These are phyloP conservation scores for Microcebus jonahi DNA, from an alignment of 2,113 vertebrate genomes.

Conservation along the genomic window DNA sequence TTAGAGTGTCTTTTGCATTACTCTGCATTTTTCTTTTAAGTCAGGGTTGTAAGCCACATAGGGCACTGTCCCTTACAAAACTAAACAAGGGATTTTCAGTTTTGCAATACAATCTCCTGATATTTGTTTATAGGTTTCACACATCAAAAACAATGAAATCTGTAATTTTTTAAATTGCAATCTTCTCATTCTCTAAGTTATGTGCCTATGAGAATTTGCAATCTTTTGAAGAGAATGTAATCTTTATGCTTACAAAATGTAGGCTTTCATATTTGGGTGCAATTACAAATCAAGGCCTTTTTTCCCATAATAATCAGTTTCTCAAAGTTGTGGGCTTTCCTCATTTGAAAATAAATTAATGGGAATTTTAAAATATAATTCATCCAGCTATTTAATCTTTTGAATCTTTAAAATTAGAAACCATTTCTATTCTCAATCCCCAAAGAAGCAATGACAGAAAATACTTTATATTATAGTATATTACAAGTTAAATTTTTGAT, in stretches of 20 bases:
- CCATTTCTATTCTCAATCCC: constrained; percentile 47
- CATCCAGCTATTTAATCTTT: constrained; percentile 75
- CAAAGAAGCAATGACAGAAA: constrained; percentile 53
- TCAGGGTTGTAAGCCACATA: constrained; percentile 76
- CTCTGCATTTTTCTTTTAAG: constrained; percentile 79
- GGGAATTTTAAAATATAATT: constrained; percentile 77
- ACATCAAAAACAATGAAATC: constrained; percentile 84
- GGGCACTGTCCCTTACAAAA: constrained; percentile 74
- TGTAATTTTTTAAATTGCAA: constrained; percentile 84
- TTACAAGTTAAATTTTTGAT: constrained; percentile 63
- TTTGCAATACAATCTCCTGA: constrained; percentile 81
- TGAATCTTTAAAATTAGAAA: constrained; percentile 76
- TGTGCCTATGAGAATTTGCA: constrained; percentile 78
- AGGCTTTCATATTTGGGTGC: constrained; percentile 80
- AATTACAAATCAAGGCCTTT: constrained; percentile 78
- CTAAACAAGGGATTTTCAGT: constrained; percentile 80
- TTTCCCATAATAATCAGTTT: constrained; percentile 75
- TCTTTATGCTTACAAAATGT: constrained; percentile 79
- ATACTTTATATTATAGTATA: constrained; percentile 29
- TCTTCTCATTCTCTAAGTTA: constrained; percentile 81
- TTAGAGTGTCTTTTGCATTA: constrained; percentile 80
- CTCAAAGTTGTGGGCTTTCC: constrained; percentile 73
- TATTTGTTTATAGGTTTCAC: constrained; percentile 83
- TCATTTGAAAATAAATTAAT: constrained; percentile 81
- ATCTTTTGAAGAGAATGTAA: constrained; percentile 81